These are phyloP conservation scores for Agrochola macilenta DNA, from an alignment of 2,888 invertebrate species.

Conservation along the genomic window DNA sequence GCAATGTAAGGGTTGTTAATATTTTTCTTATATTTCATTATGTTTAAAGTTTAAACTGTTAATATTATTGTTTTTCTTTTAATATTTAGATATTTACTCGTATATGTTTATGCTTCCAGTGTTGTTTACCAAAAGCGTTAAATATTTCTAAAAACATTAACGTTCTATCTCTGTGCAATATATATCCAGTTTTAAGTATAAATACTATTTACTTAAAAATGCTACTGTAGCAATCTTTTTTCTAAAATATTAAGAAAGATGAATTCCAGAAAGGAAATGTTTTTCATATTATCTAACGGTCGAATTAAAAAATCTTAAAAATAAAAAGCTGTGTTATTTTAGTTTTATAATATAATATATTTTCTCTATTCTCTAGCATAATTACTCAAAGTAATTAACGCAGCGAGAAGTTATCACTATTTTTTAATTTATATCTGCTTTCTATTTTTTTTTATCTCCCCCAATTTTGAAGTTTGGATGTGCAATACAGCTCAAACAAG, in stretches of 20 bases:
- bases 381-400: slow-evolving; percentile 49
- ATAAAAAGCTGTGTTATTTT: background rate
- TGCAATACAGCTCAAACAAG: slow-evolving; percentile 86
- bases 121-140: slow-evolving; percentile 24
- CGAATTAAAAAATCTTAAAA: too few relatives aligned
- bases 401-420: slow-evolving; percentile 38
- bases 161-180: slow-evolving; percentile 26
- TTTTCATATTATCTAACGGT: background rate
- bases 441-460: slow-evolving; percentile 47
- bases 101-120: slow-evolving; percentile 3
- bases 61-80: slow-evolving; percentile 7
- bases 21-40: slow-evolving; percentile 7
- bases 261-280: background rate
- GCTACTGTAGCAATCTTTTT: background rate
- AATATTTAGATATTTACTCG: slow-evolving; percentile 5
- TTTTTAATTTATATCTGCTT: background rate
- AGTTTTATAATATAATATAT: background rate
- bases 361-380: slow-evolving; percentile 28
- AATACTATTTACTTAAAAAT: slow-evolving; percentile 3
- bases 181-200: slow-evolving; percentile 1
- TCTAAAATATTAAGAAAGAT: background rate
- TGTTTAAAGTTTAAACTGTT: slow-evolving; percentile 10
- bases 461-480: slow-evolving; percentile 65
- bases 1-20: background rate
- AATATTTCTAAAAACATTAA: slow-evolving; percentile 38